Conservation (phyloP, 2,113 vertebrate genomes). For the Ginglymostoma cirratum region DNA sequence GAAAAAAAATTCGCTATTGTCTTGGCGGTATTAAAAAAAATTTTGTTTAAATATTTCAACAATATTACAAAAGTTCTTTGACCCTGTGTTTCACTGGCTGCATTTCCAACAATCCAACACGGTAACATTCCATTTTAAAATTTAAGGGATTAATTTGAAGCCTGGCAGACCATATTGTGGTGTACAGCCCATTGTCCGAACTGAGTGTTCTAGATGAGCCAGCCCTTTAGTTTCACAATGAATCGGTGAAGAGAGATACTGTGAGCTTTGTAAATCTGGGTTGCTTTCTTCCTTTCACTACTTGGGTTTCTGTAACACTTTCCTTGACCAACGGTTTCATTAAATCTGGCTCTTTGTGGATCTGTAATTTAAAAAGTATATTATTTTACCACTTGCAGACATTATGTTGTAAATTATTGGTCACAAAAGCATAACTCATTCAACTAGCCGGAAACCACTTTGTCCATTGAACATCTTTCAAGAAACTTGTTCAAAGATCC, state of each 20-base stretch:
- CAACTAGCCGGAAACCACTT: background rate
- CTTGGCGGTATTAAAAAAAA: background rate
- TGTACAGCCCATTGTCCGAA: background rate
- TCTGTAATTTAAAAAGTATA: background rate
- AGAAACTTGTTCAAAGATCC: background rate
- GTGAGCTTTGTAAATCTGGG: conserved; percentile 16
- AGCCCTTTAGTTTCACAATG: background rate
- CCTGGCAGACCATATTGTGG: background rate
- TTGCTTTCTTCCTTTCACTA: background rate
- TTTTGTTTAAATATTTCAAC: background rate
- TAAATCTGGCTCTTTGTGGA: background rate
- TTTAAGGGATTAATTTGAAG: background rate
- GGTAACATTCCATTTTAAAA: background rate
- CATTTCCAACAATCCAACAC: background rate
- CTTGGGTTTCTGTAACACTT: background rate
- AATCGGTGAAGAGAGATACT: conserved; percentile 15
- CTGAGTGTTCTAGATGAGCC: background rate
- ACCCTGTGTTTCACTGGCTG: background rate
- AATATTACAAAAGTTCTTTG: background rate
- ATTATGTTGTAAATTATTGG: background rate
- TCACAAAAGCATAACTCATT: too few species aligned
- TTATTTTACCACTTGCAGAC: background rate
- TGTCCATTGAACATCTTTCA: background rate
- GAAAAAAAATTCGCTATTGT: background rate
- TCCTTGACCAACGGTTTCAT: background rate